Evolutionary conservation across 1,140 invertebrate genomes (phyloP), one percentile per base, ranked within the genome.

Genomic region (Oncopodura yosiiana): DNA sequence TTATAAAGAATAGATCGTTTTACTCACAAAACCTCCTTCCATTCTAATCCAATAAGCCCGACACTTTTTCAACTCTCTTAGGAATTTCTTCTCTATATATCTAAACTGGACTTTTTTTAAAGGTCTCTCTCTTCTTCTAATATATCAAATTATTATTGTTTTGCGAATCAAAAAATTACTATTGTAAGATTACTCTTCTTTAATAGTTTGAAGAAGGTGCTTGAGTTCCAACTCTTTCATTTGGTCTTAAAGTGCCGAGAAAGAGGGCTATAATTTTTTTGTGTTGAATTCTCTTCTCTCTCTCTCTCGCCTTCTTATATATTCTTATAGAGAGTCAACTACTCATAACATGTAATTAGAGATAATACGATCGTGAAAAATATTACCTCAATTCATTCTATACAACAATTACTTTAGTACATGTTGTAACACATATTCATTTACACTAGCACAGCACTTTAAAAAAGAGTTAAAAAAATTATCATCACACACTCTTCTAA

Each of bases 281-380:
- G n/a, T n/a, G n/a, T n/a, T n/a, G n/a, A n/a, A n/a, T n/a, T n/a
- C n/a, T n/a, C n/a, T n/a, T n/a, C n/a, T n/a, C n/a, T n/a, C n/a
- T n/a, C n/a, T n/a, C 38, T 29, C 16, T 30, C 26, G 12, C 29
- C 16, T 39, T 56, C 46, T 49, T 59, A 53, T 62, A 59, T 59
- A 56, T 62, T 59, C 48, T 61, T 56, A 48, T 56, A 59, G 61
- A 62, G n/a, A n/a, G n/a, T 62, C 56, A 59, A 49, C 43, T 56
- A 54, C 42, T 29, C 50, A 48, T 27, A 62, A 56, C 56, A 30
- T 59, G 51, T 62, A 59, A 62, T 62, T 62, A 62, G 24, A 49
- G 46, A 56, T 62, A 62, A 62, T 62, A 54, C 41, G 54, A 57
- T 61, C 59, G 49, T 61, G 54, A 60, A 60, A 53, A 51, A 46